phyloP scores from a whole-genome alignment of 2,113 vertebrate genomes.

The Mugil cephalus region DNA sequence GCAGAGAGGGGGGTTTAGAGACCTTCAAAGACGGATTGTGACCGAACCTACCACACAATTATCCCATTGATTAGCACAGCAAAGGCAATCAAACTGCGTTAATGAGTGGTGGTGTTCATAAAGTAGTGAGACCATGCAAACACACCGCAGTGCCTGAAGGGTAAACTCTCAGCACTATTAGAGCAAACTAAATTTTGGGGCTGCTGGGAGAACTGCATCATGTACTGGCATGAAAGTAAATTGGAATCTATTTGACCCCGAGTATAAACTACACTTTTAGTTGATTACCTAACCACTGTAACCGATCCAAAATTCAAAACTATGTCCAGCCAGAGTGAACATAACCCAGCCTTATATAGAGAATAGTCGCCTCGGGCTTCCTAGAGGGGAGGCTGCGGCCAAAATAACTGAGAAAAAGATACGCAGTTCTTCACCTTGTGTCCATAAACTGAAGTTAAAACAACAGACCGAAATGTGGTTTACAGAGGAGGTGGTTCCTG shows the following conservation, averaged over 20 bases:
- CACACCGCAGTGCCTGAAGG: conserved; percentile 25
- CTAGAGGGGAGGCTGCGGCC: conserved; percentile 14
- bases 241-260: conserved; percentile 44
- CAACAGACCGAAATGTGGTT: not conserved
- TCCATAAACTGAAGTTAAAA: conserved; percentile 24
- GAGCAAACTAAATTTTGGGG: conserved; percentile 47
- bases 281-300: conserved; percentile 73
- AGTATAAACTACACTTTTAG: conserved; percentile 51
- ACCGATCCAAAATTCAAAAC: conserved; percentile 59
- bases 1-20: conserved; percentile 24
- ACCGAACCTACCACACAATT: conserved; percentile 19
- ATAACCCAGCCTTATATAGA: conserved; percentile 74
- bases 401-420: conserved; percentile 31
- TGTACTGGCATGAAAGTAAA: conserved; percentile 47
- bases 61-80: conserved; percentile 38
- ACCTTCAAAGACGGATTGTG: conserved; percentile 18
- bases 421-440: not conserved
- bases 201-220: conserved; percentile 46
- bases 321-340: conserved; percentile 46
- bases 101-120: conserved; percentile 33
- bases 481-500: conserved; percentile 1
- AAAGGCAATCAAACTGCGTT: conserved; percentile 42
- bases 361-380: conserved; percentile 30
- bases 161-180: conserved; percentile 50
- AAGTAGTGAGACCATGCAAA: conserved; percentile 20